Evolutionary conservation across 1,140 invertebrate species (phyloP).

Genomic region (Alviniconcha marisindica): DNA sequence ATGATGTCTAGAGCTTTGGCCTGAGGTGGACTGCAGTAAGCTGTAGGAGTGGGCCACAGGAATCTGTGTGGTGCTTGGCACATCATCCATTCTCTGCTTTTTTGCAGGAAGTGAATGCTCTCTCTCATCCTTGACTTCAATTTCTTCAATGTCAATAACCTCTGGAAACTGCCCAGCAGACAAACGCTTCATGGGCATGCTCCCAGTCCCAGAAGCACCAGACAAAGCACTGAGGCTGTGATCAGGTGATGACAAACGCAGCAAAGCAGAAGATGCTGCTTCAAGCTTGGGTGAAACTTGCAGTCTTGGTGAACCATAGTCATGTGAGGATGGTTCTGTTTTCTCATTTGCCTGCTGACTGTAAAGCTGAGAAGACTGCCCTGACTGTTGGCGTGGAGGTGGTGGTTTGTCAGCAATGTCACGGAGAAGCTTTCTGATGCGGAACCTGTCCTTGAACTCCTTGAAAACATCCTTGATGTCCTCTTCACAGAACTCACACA

Average conservation of each 20-base stretch:
- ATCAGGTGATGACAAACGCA: neutral
- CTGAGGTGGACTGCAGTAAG: neutral
- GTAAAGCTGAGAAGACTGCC: too few species aligned
- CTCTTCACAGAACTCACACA: slow-evolving; percentile 57
- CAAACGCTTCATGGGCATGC: neutral
- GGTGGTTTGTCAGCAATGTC: slow-evolving; percentile 39
- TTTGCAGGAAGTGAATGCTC: neutral
- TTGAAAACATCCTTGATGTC: slow-evolving; percentile 57
- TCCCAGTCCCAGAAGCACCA: neutral
- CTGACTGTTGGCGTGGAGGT: too few species aligned
- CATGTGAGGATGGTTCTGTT: neutral
- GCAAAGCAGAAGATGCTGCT: neutral
- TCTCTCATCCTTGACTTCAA: slow-evolving; percentile 1
- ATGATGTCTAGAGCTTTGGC: neutral
- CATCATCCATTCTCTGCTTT: neutral
- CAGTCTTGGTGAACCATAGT: neutral
- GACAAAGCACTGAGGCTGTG: neutral
- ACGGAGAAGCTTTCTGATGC: slow-evolving; percentile 52
- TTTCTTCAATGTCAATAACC: neutral
- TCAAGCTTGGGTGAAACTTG: neutral
- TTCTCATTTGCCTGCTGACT: neutral
- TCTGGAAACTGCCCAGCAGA: neutral
- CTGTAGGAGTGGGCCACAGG: slow-evolving; percentile 10
- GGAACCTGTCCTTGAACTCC: slow-evolving; percentile 57
- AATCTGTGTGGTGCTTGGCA: neutral